Evolutionary conservation across 2,888 invertebrate genomes (phyloP).

Genomic region (Eledone cirrhosa): DNA sequence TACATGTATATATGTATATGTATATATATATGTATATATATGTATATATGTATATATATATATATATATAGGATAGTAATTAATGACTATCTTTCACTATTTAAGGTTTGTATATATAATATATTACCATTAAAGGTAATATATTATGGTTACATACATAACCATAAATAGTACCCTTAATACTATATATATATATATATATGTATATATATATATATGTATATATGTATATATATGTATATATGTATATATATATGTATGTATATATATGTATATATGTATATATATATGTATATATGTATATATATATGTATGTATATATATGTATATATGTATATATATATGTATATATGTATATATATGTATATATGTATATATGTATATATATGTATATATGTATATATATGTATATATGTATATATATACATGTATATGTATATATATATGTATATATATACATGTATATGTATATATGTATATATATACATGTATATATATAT

Average conservation of each 20-base stretch:
- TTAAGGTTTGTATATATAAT: too few species aligned
- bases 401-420: background rate
- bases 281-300: too few species aligned
- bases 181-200: too few species aligned
- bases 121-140: too few species aligned
- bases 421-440: background rate
- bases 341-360: background rate
- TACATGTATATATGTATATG: conserved; percentile 1
- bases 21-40: background rate
- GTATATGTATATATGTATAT: background rate
- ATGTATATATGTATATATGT: background rate
- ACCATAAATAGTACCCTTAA: too few species aligned
- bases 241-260: too few species aligned
- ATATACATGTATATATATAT: background rate
- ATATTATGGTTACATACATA: too few species aligned
- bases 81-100: too few species aligned
- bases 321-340: background rate
- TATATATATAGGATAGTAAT: background rate
- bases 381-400: background rate
- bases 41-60: background rate
- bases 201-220: too few species aligned
- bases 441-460: background rate
- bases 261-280: too few species aligned
- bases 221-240: too few species aligned
- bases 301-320: background rate